These are phyloP conservation scores for Pogoniulus pusillus DNA, from an alignment of 2,797 vertebrate species.

Conservation along the genomic window DNA sequence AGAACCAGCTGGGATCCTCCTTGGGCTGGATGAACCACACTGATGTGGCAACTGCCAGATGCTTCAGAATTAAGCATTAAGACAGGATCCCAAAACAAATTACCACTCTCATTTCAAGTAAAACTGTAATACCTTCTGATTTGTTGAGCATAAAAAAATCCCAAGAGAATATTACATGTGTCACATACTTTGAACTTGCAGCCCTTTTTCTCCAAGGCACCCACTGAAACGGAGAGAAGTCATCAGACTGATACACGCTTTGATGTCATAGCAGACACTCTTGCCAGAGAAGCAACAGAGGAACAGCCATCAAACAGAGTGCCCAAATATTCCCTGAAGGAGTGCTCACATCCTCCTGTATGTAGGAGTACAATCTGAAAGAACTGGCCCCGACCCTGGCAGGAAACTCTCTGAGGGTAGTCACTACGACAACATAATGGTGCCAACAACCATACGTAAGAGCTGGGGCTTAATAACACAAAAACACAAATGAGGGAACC, in stretches of 20 bases:
- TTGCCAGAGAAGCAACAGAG: neutral
- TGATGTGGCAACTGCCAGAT: neutral
- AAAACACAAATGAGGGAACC: neutral
- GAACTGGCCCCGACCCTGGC: neutral
- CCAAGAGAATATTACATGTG: neutral
- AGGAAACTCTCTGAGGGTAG: neutral
- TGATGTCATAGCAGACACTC: neutral
- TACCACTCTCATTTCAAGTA: neutral
- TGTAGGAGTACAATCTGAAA: neutral
- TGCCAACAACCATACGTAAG: neutral
- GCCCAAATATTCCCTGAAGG: neutral
- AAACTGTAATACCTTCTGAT: neutral
- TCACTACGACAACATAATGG: neutral
- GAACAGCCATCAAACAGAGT: neutral
- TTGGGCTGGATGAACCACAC: neutral
- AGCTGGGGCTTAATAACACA: neutral
- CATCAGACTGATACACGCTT: neutral
- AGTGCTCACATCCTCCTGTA: neutral
- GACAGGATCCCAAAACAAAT: neutral
- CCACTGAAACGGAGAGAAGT: neutral
- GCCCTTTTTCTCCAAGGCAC: neutral
- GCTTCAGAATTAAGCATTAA: neutral
- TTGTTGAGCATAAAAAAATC: neutral
- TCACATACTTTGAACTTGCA: neutral
- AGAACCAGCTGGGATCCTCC: slow-evolving; percentile 15